These are phyloP conservation scores for Phaedon cochleariae DNA, from an alignment of 2,888 invertebrate genomes.

Conservation along the genomic window DNA sequence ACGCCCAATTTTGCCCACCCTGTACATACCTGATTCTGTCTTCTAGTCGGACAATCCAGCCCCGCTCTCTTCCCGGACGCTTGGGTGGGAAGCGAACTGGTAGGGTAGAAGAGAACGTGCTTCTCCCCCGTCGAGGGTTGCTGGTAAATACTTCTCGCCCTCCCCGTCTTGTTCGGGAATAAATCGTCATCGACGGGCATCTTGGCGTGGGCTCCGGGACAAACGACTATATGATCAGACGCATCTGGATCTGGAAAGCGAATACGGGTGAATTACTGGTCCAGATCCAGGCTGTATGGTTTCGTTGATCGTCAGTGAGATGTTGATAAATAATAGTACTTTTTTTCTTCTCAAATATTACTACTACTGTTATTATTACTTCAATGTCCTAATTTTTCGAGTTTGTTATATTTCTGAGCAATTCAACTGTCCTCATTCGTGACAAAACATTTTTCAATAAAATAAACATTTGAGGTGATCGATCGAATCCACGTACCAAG, in stretches of 20 bases:
- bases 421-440: too few relatives aligned
- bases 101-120: slow-evolving; percentile 63
- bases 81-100: slow-evolving; percentile 60
- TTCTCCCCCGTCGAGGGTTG: slow-evolving; percentile 61
- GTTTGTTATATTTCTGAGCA: too few relatives aligned
- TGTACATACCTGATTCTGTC: slow-evolving; percentile 30
- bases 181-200: slow-evolving; percentile 59
- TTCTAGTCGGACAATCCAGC: slow-evolving; percentile 9
- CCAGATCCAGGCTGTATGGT: too few relatives aligned
- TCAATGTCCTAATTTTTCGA: too few relatives aligned
- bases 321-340: too few relatives aligned
- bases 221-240: slow-evolving; percentile 18
- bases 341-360: too few relatives aligned
- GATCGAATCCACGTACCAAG: too few relatives aligned
- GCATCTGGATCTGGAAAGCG: slow-evolving; percentile 26
- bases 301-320: too few relatives aligned
- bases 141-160: slow-evolving; percentile 60
- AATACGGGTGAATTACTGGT: background rate
- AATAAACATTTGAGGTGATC: too few relatives aligned
- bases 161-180: slow-evolving; percentile 58
- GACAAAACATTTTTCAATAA: too few relatives aligned
- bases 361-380: too few relatives aligned
- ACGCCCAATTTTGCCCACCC: too few relatives aligned
- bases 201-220: slow-evolving; percentile 18
- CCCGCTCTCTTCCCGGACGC: slow-evolving; percentile 56